These are phyloP conservation scores for Mantis religiosa DNA, from an alignment of 2,888 invertebrate genomes.

Conservation along the genomic window DNA sequence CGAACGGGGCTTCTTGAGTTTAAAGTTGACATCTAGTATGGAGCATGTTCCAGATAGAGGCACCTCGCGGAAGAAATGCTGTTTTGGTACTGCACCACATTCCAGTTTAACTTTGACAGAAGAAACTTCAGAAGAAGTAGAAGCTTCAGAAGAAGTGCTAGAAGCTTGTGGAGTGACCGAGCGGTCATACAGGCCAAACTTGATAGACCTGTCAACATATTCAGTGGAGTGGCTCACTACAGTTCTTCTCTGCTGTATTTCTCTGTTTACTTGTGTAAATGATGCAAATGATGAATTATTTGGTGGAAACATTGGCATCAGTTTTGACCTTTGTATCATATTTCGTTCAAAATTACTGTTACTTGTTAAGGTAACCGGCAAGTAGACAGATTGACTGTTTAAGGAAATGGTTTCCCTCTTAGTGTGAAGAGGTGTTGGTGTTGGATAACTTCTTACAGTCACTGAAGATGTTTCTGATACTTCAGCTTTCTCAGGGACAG, in stretches of 20 bases:
- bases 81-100: not conserved
- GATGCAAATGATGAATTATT: not conserved
- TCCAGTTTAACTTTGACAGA: not conserved
- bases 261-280: not conserved
- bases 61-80: not conserved
- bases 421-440: not conserved
- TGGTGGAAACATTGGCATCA: not conserved
- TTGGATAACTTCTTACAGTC: not conserved
- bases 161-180: not conserved
- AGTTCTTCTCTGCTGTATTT: not conserved
- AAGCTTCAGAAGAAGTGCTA: not conserved
- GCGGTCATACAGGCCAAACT: not conserved
- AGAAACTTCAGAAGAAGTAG: not conserved
- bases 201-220: not conserved
- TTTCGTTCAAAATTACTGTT: not conserved
- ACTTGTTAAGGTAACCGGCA: not conserved
- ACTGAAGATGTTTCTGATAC: not conserved
- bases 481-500: not conserved
- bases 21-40: not conserved
- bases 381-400: not conserved
- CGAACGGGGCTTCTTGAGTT: constrained; percentile 21
- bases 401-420: not conserved
- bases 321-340: not conserved
- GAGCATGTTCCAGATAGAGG: not conserved
- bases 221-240: not conserved